Evolutionary conservation across 2,113 vertebrate genomes (phyloP).

Genomic region (Geothlypis trichas): DNA sequence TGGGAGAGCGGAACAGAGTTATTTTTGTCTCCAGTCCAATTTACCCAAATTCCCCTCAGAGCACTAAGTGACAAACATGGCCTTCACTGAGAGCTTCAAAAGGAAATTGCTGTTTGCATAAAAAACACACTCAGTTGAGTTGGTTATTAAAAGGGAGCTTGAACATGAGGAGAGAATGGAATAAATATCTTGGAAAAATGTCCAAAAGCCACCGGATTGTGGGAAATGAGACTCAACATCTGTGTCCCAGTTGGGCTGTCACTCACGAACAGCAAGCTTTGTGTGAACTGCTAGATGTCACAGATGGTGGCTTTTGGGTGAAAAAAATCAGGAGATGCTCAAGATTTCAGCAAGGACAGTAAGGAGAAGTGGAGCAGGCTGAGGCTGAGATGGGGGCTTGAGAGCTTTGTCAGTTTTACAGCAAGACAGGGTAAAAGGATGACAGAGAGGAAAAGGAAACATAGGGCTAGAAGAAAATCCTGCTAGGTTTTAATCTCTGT

Average conservation of each 20-base stretch:
- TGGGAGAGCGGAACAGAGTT: background rate
- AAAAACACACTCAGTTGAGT: background rate
- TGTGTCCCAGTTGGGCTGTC: background rate
- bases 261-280: background rate
- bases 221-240: conserved; percentile 12
- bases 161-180: background rate
- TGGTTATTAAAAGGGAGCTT: background rate
- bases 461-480: background rate
- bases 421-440: background rate
- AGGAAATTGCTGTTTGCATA: background rate
- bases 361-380: background rate
- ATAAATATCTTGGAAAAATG: background rate
- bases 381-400: background rate
- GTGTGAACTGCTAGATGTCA: background rate
- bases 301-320: background rate
- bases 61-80: background rate
- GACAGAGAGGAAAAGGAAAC: background rate
- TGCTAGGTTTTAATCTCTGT: background rate
- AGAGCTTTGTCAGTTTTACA: background rate
- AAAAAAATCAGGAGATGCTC: background rate
- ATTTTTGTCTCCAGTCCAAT: background rate
- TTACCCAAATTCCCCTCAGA: background rate
- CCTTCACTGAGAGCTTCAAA: background rate
- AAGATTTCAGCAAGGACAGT: background rate
- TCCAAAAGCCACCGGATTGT: background rate